Evolutionary conservation across 2,113 vertebrate genomes (phyloP).

Genomic region (Perca flavescens): DNA sequence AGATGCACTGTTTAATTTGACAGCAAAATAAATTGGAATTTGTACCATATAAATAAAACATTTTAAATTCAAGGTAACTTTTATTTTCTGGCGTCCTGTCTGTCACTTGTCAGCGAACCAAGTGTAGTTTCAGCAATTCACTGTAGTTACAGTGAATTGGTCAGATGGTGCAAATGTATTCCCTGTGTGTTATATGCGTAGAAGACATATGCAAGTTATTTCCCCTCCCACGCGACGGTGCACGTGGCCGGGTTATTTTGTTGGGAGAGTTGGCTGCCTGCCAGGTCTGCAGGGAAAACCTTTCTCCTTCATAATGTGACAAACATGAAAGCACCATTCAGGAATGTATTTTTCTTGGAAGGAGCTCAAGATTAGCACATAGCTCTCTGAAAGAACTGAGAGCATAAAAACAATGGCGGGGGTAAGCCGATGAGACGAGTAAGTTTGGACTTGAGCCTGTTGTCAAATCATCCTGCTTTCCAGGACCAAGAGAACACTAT

Average conservation of each 20-base stretch:
- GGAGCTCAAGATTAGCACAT: slow-evolving; percentile 70
- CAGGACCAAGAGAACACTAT: slow-evolving; percentile 64
- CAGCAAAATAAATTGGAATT: background rate
- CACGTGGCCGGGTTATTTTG: slow-evolving; percentile 66
- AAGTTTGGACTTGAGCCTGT: slow-evolving; percentile 61
- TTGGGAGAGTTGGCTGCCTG: slow-evolving; percentile 53
- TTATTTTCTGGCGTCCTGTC: background rate
- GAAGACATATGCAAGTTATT: slow-evolving; percentile 34
- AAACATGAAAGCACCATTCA: slow-evolving; percentile 73
- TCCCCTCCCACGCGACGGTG: slow-evolving; percentile 27
- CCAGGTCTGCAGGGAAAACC: slow-evolving; percentile 63
- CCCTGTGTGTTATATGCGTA: slow-evolving; percentile 46
- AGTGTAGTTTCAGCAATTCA: background rate
- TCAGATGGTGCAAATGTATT: slow-evolving; percentile 41
- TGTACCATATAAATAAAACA: background rate
- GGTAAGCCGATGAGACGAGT: slow-evolving; percentile 58
- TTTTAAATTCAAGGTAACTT: background rate
- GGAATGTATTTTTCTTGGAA: slow-evolving; percentile 80
- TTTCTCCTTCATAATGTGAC: slow-evolving; percentile 68
- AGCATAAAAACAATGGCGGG: slow-evolving; percentile 65
- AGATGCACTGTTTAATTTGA: background rate
- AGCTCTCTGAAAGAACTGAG: slow-evolving; percentile 52
- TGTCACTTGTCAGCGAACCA: background rate
- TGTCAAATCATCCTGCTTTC: slow-evolving; percentile 56
- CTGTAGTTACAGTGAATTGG: background rate